These are phyloP conservation scores for Trachymyrmex cornetzi DNA, from an alignment of 1,140 invertebrate species.

Conservation along the genomic window DNA sequence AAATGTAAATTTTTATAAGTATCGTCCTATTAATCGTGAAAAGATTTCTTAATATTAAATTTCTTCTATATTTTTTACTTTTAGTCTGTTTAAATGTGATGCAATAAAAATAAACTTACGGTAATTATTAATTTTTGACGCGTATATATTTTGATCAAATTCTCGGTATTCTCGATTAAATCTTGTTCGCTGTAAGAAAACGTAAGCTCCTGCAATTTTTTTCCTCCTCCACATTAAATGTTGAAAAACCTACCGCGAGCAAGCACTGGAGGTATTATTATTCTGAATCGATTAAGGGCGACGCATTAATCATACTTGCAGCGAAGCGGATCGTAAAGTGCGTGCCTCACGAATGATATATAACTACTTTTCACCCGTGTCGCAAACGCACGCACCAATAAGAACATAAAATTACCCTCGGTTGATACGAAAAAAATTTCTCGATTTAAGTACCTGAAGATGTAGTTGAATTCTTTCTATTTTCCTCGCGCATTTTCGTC, in stretches of 20 bases:
- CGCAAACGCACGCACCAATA: constrained; percentile 1
- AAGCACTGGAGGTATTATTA: constrained; percentile 53
- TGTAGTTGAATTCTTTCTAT: not conserved
- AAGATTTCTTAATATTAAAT: not conserved
- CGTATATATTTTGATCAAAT: not conserved
- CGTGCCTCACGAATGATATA: constrained; percentile 52
- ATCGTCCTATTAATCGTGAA: not conserved
- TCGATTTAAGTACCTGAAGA: constrained; percentile 16
- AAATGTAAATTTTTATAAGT: not conserved
- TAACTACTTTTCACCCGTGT: constrained; percentile 32
- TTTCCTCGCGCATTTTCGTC: not conserved
- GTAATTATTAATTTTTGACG: constrained; percentile 1
- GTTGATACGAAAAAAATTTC: constrained; percentile 6
- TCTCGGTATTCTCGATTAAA: not conserved
- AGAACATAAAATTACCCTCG: not conserved
- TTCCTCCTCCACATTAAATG: not conserved
- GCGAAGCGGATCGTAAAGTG: constrained; percentile 48
- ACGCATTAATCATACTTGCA: constrained; percentile 69
- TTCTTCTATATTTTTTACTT: not conserved
- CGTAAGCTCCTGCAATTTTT: constrained; percentile 3
- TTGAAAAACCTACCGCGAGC: constrained; percentile 44
- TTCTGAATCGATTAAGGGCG: constrained; percentile 66
- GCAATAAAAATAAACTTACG: not conserved
- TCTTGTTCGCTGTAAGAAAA: not conserved
- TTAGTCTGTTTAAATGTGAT: not conserved